Evolutionary conservation across 37 sponge, comb jelly and placozoan genomes (phyloP).

Genomic region (Haliclona indistincta): DNA sequence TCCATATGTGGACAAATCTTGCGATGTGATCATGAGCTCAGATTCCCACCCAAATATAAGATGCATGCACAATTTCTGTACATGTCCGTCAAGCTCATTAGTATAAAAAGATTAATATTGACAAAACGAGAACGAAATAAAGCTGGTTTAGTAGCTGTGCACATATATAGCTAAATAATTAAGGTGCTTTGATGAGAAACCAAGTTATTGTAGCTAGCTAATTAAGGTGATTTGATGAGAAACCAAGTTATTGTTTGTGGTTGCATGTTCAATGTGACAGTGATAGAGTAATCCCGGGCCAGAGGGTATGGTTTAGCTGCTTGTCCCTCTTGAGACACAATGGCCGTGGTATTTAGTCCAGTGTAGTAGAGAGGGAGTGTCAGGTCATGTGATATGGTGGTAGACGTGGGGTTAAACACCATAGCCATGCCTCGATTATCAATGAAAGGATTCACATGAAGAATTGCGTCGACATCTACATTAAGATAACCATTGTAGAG

Average conservation of each 20-base stretch:
- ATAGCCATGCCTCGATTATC: conserved; percentile 52
- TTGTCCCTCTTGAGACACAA: conserved; percentile 25
- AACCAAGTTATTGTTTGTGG: conserved; percentile 43
- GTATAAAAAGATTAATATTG: too few relatives aligned
- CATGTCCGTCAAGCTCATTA: too few relatives aligned
- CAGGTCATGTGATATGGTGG: conserved; percentile 11
- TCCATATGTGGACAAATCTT: too few relatives aligned
- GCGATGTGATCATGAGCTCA: too few relatives aligned
- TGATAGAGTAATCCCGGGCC: conserved; percentile 24
- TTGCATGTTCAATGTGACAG: conserved; percentile 9
- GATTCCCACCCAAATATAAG: too few relatives aligned
- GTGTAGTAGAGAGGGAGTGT: conserved; percentile 69
- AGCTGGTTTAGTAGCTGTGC: too few relatives aligned
- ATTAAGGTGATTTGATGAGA: conserved; percentile 9
- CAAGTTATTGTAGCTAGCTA: conserved; percentile 17
- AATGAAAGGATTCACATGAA: conserved; percentile 58
- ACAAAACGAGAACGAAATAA: too few relatives aligned
- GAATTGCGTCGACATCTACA: conserved; percentile 48
- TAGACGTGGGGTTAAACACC: conserved; percentile 56
- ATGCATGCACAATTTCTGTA: too few relatives aligned
- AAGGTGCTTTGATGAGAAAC: conserved; percentile 25
- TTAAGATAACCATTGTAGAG: background rate
- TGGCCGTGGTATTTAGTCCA: conserved; percentile 31
- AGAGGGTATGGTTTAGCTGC: conserved; percentile 11
- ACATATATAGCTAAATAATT: background rate